Evolutionary conservation across 1,140 invertebrate genomes (phyloP).

Genomic region (Calephelis virginiensis): DNA sequence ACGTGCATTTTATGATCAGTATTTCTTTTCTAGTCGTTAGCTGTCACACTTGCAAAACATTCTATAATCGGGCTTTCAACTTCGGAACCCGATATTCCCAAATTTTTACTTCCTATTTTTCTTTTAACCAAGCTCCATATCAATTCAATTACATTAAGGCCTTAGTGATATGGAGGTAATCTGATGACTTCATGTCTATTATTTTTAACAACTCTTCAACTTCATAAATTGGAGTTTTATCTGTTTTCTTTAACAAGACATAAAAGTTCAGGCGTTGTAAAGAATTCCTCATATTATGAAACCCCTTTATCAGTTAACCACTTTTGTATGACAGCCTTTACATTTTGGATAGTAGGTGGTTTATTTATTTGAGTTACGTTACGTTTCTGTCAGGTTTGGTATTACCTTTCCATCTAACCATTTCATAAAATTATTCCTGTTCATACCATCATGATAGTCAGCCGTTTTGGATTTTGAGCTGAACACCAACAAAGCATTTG

Average conservation of each 20-base stretch:
- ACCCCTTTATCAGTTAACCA: constrained; percentile 2
- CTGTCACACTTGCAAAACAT: neutral
- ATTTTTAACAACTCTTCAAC: constrained; percentile 5
- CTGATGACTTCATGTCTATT: neutral
- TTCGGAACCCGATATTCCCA: neutral
- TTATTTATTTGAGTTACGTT: constrained; percentile 30
- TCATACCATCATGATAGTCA: constrained; percentile 23
- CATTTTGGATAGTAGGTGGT: neutral
- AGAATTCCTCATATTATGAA: neutral
- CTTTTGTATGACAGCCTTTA: neutral
- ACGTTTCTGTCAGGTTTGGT: neutral
- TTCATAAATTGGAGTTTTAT: neutral
- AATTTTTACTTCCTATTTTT: constrained; percentile 8
- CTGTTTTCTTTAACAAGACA: neutral
- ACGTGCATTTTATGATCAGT: constrained; percentile 9
- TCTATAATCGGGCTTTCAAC: neutral
- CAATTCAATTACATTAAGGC: neutral
- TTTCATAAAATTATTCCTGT: too few species aligned
- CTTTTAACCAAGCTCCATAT: neutral
- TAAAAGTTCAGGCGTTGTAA: neutral
- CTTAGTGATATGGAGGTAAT: constrained; percentile 8
- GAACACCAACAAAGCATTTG: constrained; percentile 31
- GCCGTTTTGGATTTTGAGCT: constrained; percentile 26
- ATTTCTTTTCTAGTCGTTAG: neutral
- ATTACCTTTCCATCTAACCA: too few species aligned